Percentiles rank a stretch among this genome's conserved stretches.
These are phyloP conservation scores for Sussaba pulchella DNA, from an alignment of 2,888 invertebrate genomes.

Conservation along the genomic window DNA sequence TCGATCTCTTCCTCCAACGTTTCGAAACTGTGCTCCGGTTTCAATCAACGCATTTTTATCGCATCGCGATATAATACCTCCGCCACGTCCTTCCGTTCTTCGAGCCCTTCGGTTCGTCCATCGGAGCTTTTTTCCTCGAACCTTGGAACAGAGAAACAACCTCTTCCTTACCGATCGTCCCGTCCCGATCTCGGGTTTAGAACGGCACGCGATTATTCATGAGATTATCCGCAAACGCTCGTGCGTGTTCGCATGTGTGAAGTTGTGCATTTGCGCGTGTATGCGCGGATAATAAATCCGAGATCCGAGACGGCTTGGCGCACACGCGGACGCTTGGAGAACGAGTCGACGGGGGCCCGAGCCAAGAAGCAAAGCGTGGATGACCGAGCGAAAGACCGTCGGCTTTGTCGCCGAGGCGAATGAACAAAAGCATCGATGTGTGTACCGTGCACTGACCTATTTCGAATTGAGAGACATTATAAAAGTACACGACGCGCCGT, in stretches of 20 bases:
- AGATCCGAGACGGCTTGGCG: constrained; percentile 42
- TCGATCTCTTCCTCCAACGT: constrained; percentile 27
- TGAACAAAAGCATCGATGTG: constrained; percentile 44
- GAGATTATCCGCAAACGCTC: constrained; percentile 15
- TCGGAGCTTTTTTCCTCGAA: not conserved
- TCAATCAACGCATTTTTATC: constrained; percentile 9
- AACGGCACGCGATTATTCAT: constrained; percentile 34
- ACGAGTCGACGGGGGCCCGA: constrained; percentile 10
- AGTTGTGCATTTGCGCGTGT: not conserved
- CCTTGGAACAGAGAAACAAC: too few species aligned
- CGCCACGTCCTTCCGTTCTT: not conserved
- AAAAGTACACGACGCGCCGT: constrained; percentile 20
- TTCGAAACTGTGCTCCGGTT: not conserved
- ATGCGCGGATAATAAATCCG: not conserved
- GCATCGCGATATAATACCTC: constrained; percentile 5
- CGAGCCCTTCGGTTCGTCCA: constrained; percentile 3
- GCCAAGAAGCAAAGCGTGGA: constrained; percentile 1
- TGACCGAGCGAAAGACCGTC: constrained; percentile 6
- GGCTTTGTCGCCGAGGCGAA: constrained; percentile 9
- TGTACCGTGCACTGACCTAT: constrained; percentile 37
- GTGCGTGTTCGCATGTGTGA: not conserved
- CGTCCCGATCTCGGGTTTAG: constrained; percentile 9
- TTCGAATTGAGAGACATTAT: constrained; percentile 33
- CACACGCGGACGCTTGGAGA: not conserved
- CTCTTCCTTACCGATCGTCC: not conserved